These are phyloP conservation scores for Tenthredo distinguenda DNA, from an alignment of 2,888 invertebrate species.

Conservation along the genomic window DNA sequence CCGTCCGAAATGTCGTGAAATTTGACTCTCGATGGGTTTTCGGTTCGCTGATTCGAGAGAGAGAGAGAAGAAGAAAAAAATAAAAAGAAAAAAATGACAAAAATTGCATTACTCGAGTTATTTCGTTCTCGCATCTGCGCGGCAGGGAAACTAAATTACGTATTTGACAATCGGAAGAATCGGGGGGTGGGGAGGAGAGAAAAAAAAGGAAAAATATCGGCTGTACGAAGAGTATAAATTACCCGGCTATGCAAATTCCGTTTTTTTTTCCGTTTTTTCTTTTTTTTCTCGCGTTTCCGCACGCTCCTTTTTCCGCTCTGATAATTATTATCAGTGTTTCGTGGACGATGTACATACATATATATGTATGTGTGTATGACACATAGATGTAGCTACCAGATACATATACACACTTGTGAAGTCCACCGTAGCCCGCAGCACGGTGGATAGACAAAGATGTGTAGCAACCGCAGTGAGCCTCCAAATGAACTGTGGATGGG, in stretches of 20 bases:
- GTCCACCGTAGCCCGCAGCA: background rate
- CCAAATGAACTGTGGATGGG: background rate
- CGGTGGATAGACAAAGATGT: slow-evolving; percentile 16
- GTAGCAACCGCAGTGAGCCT: slow-evolving; percentile 14
- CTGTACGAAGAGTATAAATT: background rate
- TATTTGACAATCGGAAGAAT: background rate
- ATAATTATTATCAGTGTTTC: background rate
- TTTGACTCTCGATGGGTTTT: background rate
- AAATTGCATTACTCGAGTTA: background rate
- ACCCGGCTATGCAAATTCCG: background rate
- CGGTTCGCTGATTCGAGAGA: background rate
- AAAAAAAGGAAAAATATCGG: background rate
- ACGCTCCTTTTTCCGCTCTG: background rate
- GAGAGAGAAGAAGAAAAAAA: too few species aligned
- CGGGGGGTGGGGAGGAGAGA: background rate
- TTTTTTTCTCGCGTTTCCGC: background rate
- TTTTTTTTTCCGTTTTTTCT: background rate
- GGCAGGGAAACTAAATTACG: background rate
- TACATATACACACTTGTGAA: background rate
- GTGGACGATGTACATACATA: too few species aligned
- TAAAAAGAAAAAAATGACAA: background rate
- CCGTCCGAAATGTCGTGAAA: background rate
- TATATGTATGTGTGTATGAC: background rate
- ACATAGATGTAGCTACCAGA: too few species aligned
- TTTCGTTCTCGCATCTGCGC: background rate